Base-by-base conservation (phyloP, 2,888 invertebrate species). In the Trypoxylon attenuatum region DNA sequence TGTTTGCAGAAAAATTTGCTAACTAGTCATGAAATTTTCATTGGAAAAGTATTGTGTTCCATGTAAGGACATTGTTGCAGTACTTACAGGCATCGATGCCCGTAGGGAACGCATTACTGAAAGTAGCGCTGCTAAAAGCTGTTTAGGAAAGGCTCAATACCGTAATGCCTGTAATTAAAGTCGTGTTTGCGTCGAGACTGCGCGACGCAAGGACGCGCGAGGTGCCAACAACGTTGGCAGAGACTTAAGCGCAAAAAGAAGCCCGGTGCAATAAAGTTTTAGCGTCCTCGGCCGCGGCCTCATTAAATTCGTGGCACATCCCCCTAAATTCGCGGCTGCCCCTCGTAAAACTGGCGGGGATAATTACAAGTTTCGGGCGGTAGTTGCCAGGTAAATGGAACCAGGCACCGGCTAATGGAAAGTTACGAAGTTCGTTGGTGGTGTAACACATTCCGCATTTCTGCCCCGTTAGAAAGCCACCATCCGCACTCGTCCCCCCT, bases 341-440 rank as follows among this genome's bases (percentile, higher is more conserved):
- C 39, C 42, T 73, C 62, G 71, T 66, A 65, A 66, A 73, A 65
- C 57, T 56, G 59, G 62, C 61, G 65, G 46, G 58, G 63, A 61
- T 73, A 73, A 73, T 73, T 67, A 55, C 68, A 64, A 56, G 68
- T 68, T 73, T 66, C 25, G 51, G 29, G 54, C 46, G 42, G 3
- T 59, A 67, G 68, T 70, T 64, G 46, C 42, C 59, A 47, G 56
- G 59, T 52, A 62, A 73, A 70, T 64, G 64, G 67, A 27, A 61
- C 43, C 52, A 46, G 58, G 27, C 63, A 19, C 41, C 29, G 43
- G 46, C 21, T 58, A 61, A 53, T 51, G 43, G 64, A 64, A 57
- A 68, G 60, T 60, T 55, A 47, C 43, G 21, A 70, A 68, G 58
- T 62, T 67, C 27, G 47, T 56, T 25, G 18, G 39, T 22, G 51